Evolutionary conservation across 2,888 invertebrate species (phyloP), one percentile per base, ranked within the genome.

Genomic region (Eudasyphora cyanicolor): DNA sequence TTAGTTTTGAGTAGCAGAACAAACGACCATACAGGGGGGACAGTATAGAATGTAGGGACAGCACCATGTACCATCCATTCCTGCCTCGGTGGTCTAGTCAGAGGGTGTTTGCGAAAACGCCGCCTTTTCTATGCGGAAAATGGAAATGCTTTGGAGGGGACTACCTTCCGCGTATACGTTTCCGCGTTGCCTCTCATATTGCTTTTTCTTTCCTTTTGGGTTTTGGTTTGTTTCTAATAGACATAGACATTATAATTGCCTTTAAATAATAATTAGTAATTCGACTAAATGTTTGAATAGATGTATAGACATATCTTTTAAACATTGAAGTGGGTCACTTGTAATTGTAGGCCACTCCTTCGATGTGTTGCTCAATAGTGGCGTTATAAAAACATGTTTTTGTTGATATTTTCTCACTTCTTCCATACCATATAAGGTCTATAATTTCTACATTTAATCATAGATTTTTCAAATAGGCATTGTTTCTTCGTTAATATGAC

Each of bases 191-290:
- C 60, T 29, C 60, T 60, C 29, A 60, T 60, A 32, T 19, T 54
- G 54, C 32, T 60, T 60, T 60, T 29, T 14, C 14, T n/a, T 29
- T 29, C 70, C 10, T 73, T 76, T 78, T 76, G 73, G 76, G n/a
- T n/a, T n/a, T n/a, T n/a, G n/a, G n/a, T n/a, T n/a, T n/a, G n/a
- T 77, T 62, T 35, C 78, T 45, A n/a, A 24, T 42, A 78, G 75
- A 81, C 80, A 83, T 76, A 81, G 75, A 84, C 80, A 83, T 71
- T 54, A 74, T 71, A 77, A 80, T 83, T 83, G 70, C 77, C 49
- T 62, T 71, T 69, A 42, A 54, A 75, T 76, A 75, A 74, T 51
- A 75, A 35, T 29, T 62, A 14, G 60, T 76, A 67, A 14, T 21
- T 57, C 21, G 35, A 38, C 29, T 27, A 24, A 5, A 24, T 51